Conservation (phyloP, 64 coral and sea anemone species). For the Porites australiensis region DNA sequence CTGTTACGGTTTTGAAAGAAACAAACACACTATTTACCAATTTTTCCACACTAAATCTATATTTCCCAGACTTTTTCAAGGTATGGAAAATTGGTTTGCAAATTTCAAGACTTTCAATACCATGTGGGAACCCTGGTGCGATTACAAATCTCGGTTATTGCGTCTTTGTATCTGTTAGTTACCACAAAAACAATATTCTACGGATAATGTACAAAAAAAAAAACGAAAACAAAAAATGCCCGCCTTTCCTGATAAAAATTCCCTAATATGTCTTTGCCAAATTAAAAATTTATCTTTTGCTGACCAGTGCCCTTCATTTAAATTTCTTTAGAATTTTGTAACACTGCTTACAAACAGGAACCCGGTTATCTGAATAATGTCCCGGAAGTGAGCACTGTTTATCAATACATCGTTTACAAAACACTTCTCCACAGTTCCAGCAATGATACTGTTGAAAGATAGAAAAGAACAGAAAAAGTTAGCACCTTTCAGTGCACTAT, state of each 20-base stretch:
- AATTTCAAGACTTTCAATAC: too few species aligned
- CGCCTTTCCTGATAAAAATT: background rate
- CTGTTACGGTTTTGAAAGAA: too few species aligned
- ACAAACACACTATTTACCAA: too few species aligned
- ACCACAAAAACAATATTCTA: background rate
- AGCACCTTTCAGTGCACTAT: too few species aligned
- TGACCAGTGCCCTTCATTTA: background rate
- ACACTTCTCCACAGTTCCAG: slow-evolving; percentile 98
- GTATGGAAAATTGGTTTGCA: too few species aligned
- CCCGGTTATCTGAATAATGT: slow-evolving; percentile 98
- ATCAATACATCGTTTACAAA: slow-evolving; percentile 91
- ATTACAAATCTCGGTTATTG: background rate
- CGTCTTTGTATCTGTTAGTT: background rate
- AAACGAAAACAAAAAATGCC: background rate
- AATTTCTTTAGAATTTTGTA: slow-evolving; percentile 71
- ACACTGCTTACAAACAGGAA: slow-evolving; percentile 94
- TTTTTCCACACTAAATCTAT: too few species aligned
- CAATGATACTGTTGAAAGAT: slow-evolving; percentile 83
- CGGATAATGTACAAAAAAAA: slow-evolving; percentile 4
- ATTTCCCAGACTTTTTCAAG: too few species aligned
- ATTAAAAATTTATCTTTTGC: background rate
- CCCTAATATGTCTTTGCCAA: background rate
- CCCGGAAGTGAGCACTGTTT: slow-evolving; percentile 92
- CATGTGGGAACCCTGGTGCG: background rate
- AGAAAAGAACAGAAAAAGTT: background rate